Conservation (phyloP, 2,888 invertebrate genomes). For the Nemoura dubitans region DNA sequence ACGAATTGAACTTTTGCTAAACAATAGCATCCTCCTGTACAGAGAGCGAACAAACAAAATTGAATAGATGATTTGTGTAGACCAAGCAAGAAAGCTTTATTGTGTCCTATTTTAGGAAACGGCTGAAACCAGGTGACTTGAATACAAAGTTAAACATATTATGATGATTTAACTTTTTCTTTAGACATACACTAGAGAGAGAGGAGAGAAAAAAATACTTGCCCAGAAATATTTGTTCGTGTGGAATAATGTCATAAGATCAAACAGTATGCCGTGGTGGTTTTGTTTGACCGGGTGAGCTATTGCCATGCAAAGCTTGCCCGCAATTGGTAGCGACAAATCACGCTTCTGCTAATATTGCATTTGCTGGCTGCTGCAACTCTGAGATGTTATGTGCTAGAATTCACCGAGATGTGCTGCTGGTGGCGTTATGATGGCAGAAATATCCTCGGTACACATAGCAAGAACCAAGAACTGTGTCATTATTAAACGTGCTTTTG, state of each 20-base stretch:
- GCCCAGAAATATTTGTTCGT: slow-evolving; percentile 23
- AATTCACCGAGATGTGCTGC: not conserved
- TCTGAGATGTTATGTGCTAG: not conserved
- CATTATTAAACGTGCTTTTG: not conserved
- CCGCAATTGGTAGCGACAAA: too few relatives aligned
- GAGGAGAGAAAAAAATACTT: not conserved
- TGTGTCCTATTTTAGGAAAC: slow-evolving; percentile 34
- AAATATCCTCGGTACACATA: not conserved
- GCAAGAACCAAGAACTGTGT: not conserved
- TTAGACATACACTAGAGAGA: not conserved
- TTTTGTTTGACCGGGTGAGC: too few relatives aligned
- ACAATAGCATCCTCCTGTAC: slow-evolving; percentile 31
- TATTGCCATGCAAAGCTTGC: too few relatives aligned
- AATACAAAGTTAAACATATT: slow-evolving; percentile 35
- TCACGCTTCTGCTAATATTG: not conserved
- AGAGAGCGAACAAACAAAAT: slow-evolving; percentile 41
- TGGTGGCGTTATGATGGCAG: not conserved
- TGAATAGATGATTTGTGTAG: slow-evolving; percentile 33
- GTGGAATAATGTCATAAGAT: slow-evolving; percentile 25
- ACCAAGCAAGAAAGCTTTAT: slow-evolving; percentile 35
- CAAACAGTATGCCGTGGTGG: not conserved
- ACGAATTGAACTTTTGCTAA: slow-evolving; percentile 27
- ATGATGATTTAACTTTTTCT: slow-evolving; percentile 32
- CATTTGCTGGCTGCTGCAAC: not conserved
- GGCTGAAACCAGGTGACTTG: slow-evolving; percentile 33